phyloP scores from a whole-genome alignment of 2,888 invertebrate genomes.

The Lumbricus terrestris region DNA sequence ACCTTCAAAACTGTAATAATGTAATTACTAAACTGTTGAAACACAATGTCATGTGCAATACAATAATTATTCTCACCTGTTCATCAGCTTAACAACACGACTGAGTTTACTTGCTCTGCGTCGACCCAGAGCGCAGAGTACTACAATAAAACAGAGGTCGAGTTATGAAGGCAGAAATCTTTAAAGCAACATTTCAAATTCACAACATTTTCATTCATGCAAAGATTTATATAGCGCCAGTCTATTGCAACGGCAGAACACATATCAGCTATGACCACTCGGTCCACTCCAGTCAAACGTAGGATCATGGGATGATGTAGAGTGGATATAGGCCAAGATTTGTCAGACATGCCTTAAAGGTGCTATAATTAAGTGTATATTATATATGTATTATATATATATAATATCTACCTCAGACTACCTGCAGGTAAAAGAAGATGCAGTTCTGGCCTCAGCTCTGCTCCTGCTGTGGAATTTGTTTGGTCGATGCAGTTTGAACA shows the following conservation, averaged over 20 bases:
- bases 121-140: neutral
- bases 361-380: neutral
- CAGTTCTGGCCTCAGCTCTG: neutral
- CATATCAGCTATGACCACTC: too few relatives aligned
- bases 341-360: neutral
- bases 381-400: too few relatives aligned
- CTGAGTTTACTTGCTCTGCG: neutral
- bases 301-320: neutral
- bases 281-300: neutral
- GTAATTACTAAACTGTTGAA: too few relatives aligned
- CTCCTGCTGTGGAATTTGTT: neutral
- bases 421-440: neutral
- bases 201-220: neutral
- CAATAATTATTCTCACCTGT: neutral
- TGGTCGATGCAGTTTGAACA: neutral
- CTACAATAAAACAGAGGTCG: neutral
- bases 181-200: neutral
- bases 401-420: too few relatives aligned
- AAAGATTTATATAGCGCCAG: neutral
- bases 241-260: neutral
- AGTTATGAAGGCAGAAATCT: neutral
- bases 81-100: neutral
- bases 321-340: neutral
- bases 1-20: neutral
- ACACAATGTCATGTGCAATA: neutral